Conservation (phyloP, 2,888 invertebrate species). For the Leucozona laternaria region DNA sequence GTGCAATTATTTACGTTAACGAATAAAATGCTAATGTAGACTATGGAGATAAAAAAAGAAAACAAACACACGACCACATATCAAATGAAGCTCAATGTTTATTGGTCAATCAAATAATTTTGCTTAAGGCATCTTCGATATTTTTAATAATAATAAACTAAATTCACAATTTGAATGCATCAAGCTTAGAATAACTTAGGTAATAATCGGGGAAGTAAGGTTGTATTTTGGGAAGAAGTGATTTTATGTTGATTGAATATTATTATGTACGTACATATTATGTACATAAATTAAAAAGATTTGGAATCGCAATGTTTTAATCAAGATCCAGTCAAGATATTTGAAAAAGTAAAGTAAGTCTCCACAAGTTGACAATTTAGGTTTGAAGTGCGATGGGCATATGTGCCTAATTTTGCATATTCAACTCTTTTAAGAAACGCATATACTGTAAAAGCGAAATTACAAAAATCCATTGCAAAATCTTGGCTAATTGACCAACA, state of each 20-base stretch:
- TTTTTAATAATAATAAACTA: conserved; percentile 17
- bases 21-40: conserved; percentile 34
- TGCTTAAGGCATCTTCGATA: conserved; percentile 38
- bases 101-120: conserved; percentile 81
- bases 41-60: conserved; percentile 15
- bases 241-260: not conserved
- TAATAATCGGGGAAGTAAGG: not conserved
- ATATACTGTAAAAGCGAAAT: too few relatives aligned
- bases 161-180: conserved; percentile 16
- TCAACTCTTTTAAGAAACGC: too few relatives aligned
- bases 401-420: too few relatives aligned
- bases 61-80: conserved; percentile 51
- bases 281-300: too few relatives aligned
- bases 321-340: too few relatives aligned
- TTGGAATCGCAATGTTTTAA: too few relatives aligned
- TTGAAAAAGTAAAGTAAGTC: too few relatives aligned
- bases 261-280: not conserved
- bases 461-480: too few relatives aligned
- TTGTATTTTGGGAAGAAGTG: not conserved
- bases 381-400: too few relatives aligned
- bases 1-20: conserved; percentile 50
- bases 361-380: too few relatives aligned
- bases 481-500: too few relatives aligned
- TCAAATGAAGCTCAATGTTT: conserved; percentile 82
- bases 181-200: not conserved